phyloP scores from a whole-genome alignment of 2,888 invertebrate genomes.

The Thera obeliscata region DNA sequence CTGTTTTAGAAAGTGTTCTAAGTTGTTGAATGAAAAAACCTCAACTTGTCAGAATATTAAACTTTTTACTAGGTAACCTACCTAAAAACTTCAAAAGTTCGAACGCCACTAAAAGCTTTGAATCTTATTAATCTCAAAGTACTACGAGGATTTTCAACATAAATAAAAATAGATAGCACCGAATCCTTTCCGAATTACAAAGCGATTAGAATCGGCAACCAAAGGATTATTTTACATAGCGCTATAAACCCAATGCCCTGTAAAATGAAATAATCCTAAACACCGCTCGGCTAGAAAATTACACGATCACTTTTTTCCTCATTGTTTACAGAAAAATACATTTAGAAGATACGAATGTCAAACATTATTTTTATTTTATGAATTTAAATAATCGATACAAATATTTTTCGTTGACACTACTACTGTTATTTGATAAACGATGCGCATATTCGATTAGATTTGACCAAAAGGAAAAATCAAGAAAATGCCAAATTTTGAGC shows the following conservation, averaged over 20 bases:
- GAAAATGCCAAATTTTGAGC: too few species aligned
- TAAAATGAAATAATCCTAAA: slow-evolving; percentile 41
- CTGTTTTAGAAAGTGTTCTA: too few species aligned
- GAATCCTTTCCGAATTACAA: slow-evolving; percentile 32
- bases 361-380: too few species aligned
- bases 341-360: neutral
- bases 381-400: too few species aligned
- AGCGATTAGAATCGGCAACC: slow-evolving; percentile 31
- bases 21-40: too few species aligned
- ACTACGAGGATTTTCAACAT: slow-evolving; percentile 3
- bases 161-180: slow-evolving; percentile 9
- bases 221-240: slow-evolving; percentile 36
- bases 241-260: slow-evolving; percentile 43
- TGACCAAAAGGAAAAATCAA: too few species aligned
- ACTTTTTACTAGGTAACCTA: too few species aligned
- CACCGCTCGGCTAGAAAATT: slow-evolving; percentile 42
- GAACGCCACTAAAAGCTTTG: neutral
- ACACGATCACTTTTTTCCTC: slow-evolving; percentile 37
- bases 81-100: too few species aligned
- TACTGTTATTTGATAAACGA: too few species aligned
- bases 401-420: too few species aligned
- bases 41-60: too few species aligned
- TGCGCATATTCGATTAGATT: too few species aligned
- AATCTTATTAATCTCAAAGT: neutral
- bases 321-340: slow-evolving; percentile 2